phyloP scores from a whole-genome alignment of 2,113 vertebrate species.

The Solea solea region DNA sequence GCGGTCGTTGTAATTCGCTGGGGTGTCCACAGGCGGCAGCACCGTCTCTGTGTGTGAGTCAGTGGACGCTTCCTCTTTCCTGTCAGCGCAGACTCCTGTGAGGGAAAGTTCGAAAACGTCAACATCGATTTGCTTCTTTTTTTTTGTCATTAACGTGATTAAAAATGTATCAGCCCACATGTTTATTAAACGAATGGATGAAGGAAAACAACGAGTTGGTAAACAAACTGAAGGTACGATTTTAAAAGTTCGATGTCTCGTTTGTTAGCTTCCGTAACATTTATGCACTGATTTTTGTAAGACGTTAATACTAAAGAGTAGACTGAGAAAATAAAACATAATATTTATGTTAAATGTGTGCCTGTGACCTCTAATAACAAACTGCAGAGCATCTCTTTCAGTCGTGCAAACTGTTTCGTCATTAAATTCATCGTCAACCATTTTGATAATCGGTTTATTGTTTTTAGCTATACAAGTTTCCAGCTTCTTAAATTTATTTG shows the following conservation, averaged over 20 bases:
- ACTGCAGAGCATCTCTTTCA: too few species aligned
- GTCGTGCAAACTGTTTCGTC: too few species aligned
- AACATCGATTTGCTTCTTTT: accelerated
- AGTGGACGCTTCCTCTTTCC: slow-evolving; percentile 44
- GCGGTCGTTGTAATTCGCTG: not conserved
- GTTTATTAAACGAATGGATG: slow-evolving; percentile 67
- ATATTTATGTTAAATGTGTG: too few species aligned
- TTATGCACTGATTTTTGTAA: not conserved
- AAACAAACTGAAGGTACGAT: slow-evolving; percentile 73
- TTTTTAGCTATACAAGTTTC: too few species aligned
- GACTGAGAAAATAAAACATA: not conserved
- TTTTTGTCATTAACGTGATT: slow-evolving; percentile 1
- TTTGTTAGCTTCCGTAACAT: not conserved
- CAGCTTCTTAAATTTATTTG: too few species aligned
- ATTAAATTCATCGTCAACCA: too few species aligned
- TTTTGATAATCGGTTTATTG: too few species aligned
- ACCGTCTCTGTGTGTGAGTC: not conserved
- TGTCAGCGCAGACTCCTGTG: not conserved
- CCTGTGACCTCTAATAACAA: too few species aligned
- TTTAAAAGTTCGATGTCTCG: not conserved
- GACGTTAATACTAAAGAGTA: not conserved
- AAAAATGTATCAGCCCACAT: slow-evolving; percentile 18
- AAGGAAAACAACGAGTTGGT: slow-evolving; percentile 77
- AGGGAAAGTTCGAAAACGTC: slow-evolving; percentile 64
- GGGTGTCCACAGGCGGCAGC: slow-evolving; percentile 55